Base-by-base conservation (phyloP, 2,888 invertebrate genomes). In the Drosophila formosana region DNA sequence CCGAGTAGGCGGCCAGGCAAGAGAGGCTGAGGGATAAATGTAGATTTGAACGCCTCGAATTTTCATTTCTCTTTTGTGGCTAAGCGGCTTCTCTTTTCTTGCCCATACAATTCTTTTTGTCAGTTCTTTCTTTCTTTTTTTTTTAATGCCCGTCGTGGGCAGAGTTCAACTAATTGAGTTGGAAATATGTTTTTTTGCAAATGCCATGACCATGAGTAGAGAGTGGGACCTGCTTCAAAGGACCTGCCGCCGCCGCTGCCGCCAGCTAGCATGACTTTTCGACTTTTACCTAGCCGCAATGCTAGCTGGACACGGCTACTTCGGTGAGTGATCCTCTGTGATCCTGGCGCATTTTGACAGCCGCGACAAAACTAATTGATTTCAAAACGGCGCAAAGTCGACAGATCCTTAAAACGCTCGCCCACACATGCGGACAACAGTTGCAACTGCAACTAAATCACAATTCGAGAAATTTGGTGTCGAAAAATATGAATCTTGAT, bases 311-410 rank as follows among this genome's bases (percentile, higher is more conserved):
- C 9, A 7, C 34, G 56, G 46, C 61, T 63, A 34, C 60, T 49
- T 50, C 28, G 49, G 45, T 53, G 37, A 43, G 26, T 37, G 26
- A 23, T 34, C 49, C 65, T 60, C 50, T 66, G 45, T 65, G 62
- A 74, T 74, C 71, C 65, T 70, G 65, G 66, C 66, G 88, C 89
- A 90, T 90, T 91, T 89, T 91, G 91, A 90, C 91, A 91, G 87
- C 86, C 87, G 90, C 89, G 89, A 91, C 91, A 92, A 92, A 92
- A 91, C 92, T 92, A 92, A 92, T 92, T 92, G 92, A 92, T 92
- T 92, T 91, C 86, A 89, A 91, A 90, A 89, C 87, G 84, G 83
- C 64, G 41, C 82, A 86, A 91, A 91, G 71, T 88, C 89, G 81
- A 76, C 68, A 77, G 74, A 74, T 76, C 53, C 57, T 64, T 50